Conservation (phyloP, 1,140 invertebrate genomes). For the Tetranychus urticae region DNA sequence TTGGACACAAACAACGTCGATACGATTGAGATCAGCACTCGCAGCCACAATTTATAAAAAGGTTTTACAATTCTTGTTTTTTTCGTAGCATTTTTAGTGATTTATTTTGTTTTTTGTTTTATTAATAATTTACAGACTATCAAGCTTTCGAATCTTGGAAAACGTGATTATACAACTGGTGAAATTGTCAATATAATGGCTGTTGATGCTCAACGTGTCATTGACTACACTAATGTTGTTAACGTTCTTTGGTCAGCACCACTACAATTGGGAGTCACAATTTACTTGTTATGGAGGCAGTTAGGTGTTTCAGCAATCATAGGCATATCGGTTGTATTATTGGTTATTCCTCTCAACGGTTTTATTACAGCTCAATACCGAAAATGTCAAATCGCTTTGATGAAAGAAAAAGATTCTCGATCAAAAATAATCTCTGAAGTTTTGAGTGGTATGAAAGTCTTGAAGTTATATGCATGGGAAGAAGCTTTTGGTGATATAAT, state of each 20-base stretch:
- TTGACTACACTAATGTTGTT: conserved; percentile 10
- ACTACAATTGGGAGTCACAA: conserved; percentile 18
- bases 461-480: not conserved
- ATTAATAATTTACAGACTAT: too few relatives aligned
- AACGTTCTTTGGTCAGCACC: conserved; percentile 18
- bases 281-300: conserved; percentile 7
- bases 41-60: conserved; percentile 22
- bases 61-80: conserved; percentile 4
- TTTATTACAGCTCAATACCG: not conserved
- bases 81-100: too few relatives aligned
- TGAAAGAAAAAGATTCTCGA: not conserved
- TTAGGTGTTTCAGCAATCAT: not conserved
- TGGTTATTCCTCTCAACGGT: not conserved
- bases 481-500: conserved; percentile 15
- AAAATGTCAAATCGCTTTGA: not conserved
- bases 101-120: not conserved
- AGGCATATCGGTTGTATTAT: not conserved
- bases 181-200: conserved; percentile 35
- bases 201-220: conserved; percentile 12
- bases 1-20: conserved; percentile 39
- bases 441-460: not conserved
- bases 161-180: conserved; percentile 18
- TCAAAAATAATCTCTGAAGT: not conserved
- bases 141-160: too few relatives aligned
- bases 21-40: conserved; percentile 18